Evolutionary conservation across 2,797 vertebrate species (phyloP), one percentile per base, ranked within the genome.

Genomic region (Thunnus albacares): DNA sequence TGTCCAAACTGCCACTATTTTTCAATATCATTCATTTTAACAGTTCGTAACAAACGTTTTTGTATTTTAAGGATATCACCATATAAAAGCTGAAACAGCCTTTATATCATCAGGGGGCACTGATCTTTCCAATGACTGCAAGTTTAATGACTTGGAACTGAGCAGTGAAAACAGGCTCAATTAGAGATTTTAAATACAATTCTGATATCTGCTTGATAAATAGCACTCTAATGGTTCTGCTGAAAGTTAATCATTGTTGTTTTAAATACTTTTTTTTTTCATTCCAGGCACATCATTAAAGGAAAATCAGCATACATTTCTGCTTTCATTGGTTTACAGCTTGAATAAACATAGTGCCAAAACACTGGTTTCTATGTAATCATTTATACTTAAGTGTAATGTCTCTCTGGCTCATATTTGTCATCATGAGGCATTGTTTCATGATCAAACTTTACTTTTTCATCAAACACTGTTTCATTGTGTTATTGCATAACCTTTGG

Each of bases 401-500:
- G 20, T 0, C 17, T 30, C 15, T 71, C 18, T 68, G 18, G 14
- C 69, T 63, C 45, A 5, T 28, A n/a, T 56, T 52, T 41, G n/a
- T 62, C 47, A 71, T 59, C 38, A 59, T 20, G 26, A 63, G 11
- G 10, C 57, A 56, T 11, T 7, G 2, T 65, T 62, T 57, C 47
- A 71, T 61, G 33, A 52, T 30, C 43, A 60, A 26, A 72, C 20
- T 26, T 22, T 3, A 45, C 18, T 65, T 43, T 59, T 3, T 72
- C 47, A 47, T 22, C 33, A 62, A 47, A 75, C 28, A n/a, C 22
- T 55, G 22, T 43, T 81, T 79, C 5, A 59, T 24, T 52, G 24
- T 58, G 24, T 12, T 26, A 26, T 75, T 83, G 17, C 52, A 47
- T 79, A 86, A 26, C 43, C 28, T 60, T 43, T 75, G 57, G 65